Evolutionary conservation across 2,888 invertebrate genomes (phyloP).

Genomic region (Perizoma affinitatum): DNA sequence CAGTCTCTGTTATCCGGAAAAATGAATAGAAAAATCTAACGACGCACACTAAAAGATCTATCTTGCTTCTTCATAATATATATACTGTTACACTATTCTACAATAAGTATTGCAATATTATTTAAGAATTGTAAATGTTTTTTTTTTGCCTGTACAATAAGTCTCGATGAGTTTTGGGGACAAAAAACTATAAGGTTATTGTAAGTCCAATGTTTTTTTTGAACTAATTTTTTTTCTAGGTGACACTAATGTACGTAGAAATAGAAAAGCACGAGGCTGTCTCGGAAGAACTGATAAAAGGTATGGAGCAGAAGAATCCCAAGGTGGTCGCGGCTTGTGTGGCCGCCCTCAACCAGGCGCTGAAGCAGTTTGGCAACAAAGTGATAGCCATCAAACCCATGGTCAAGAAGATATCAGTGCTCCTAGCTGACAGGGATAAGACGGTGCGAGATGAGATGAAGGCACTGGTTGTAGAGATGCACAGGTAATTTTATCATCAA

Average conservation of each 20-base stretch:
- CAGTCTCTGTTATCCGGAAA: too few species aligned
- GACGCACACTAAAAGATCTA: too few species aligned
- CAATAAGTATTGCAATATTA: too few species aligned
- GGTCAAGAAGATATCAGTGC: slow-evolving; percentile 92
- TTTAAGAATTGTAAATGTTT: too few species aligned
- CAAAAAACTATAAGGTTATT: too few species aligned
- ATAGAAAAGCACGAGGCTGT: slow-evolving; percentile 97
- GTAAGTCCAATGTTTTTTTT: too few species aligned
- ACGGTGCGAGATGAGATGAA: slow-evolving; percentile 96
- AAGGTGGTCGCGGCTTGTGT: slow-evolving; percentile 96
- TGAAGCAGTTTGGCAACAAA: slow-evolving; percentile 96
- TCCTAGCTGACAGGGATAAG: slow-evolving; percentile 96
- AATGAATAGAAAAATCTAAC: too few species aligned
- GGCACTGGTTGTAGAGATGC: slow-evolving; percentile 95
- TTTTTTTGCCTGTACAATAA: too few species aligned
- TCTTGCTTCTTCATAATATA: too few species aligned
- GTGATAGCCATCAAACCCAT: slow-evolving; percentile 94
- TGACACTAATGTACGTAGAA: slow-evolving; percentile 96
- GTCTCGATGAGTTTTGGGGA: too few species aligned
- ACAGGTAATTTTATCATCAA: slow-evolving; percentile 80
- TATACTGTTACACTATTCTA: too few species aligned
- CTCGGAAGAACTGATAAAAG: slow-evolving; percentile 95
- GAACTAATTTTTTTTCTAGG: slow-evolving; percentile 73
- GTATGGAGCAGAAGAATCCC: slow-evolving; percentile 97
- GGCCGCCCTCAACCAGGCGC: slow-evolving; percentile 88